Percentiles rank a stretch among this genome's conserved stretches.
phyloP scores from a whole-genome alignment of 2,888 invertebrate species.

The Syrista parreyssii region DNA sequence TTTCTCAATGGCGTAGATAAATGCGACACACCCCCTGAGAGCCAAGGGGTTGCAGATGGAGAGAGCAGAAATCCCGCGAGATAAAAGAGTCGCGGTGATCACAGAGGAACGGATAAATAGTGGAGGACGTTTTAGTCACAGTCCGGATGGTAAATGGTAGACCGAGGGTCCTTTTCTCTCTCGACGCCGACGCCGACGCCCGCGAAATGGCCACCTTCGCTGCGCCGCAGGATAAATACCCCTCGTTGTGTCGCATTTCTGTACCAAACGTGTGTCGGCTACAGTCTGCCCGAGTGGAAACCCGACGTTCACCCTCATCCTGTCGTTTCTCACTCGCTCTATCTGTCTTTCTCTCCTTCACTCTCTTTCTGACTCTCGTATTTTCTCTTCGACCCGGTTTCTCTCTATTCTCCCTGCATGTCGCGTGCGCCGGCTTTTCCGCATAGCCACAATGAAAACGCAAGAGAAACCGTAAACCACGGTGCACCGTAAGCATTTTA shows the following conservation, averaged over 20 bases:
- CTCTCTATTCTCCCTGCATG: slow-evolving; percentile 2
- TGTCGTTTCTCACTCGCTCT: background rate
- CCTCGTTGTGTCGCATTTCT: background rate
- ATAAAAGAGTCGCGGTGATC: slow-evolving; percentile 43
- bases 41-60: background rate
- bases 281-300: background rate
- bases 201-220: slow-evolving; percentile 8
- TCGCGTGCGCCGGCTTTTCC: slow-evolving; percentile 13
- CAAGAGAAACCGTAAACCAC: background rate
- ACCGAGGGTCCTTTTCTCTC: slow-evolving; percentile 19
- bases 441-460: background rate
- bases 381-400: background rate
- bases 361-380: background rate
- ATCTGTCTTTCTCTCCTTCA: slow-evolving; percentile 19
- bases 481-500: background rate
- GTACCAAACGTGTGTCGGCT: background rate
- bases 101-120: slow-evolving; percentile 40
- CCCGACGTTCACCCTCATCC: background rate
- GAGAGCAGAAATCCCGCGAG: slow-evolving; percentile 20
- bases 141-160: slow-evolving; percentile 40
- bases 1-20: slow-evolving; percentile 28
- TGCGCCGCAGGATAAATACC: slow-evolving; percentile 12
- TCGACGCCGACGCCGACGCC: slow-evolving; percentile 3
- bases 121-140: slow-evolving; percentile 36
- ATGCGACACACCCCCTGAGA: slow-evolving; percentile 32